phyloP scores from a whole-genome alignment of 2,888 invertebrate genomes.

The Hirudinaria manillensis region DNA sequence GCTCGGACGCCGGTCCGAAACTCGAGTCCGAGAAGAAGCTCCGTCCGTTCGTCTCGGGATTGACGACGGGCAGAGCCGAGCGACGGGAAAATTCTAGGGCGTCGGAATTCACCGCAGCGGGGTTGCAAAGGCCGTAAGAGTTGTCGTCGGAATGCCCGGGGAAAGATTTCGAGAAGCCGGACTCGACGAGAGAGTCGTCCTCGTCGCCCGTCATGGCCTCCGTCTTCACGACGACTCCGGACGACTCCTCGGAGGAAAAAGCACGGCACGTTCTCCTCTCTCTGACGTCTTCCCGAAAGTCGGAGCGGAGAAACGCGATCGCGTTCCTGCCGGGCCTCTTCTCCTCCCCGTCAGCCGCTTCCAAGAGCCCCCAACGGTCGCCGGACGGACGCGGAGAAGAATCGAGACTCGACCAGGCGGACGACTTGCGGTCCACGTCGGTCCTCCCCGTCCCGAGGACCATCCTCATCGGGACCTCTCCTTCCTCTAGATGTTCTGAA shows the following conservation, averaged over 20 bases:
- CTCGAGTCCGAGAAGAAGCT: not conserved
- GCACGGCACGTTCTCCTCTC: not conserved
- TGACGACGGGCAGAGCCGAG: too few species aligned
- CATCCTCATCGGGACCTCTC: constrained; percentile 19
- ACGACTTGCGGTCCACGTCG: not conserved
- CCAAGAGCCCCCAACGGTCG: not conserved
- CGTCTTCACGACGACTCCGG: constrained; percentile 1
- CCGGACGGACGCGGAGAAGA: not conserved
- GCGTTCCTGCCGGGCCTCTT: not conserved
- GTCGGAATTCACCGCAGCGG: not conserved
- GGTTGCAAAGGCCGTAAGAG: not conserved
- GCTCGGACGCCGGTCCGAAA: not conserved
- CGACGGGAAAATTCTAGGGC: not conserved
- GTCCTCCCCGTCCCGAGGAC: not conserved
- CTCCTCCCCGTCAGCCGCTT: not conserved
- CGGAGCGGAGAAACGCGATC: not conserved
- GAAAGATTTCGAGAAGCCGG: not conserved
- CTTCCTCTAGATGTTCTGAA: constrained; percentile 17
- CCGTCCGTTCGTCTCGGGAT: not conserved
- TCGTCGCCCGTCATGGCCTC: constrained; percentile 9
- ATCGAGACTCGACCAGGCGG: not conserved
- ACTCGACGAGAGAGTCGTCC: not conserved
- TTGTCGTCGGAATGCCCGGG: not conserved
- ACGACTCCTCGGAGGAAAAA: not conserved
- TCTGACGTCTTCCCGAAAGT: not conserved